phyloP scores from a whole-genome alignment of 2,888 invertebrate genomes.

The Chrysomela aeneicollis region DNA sequence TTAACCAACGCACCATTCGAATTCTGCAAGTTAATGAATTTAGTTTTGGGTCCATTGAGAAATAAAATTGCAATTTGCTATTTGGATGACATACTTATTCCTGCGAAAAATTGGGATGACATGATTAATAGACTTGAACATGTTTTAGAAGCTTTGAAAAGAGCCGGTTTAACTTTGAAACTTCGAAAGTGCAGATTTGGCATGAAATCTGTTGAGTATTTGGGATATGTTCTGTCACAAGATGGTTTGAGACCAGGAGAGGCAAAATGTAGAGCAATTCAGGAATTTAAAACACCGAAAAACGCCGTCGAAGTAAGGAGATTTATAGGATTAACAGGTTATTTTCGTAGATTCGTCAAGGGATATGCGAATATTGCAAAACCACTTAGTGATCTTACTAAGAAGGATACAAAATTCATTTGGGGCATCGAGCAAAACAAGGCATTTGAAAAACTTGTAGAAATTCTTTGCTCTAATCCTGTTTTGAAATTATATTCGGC shows the following conservation, averaged over 20 bases:
- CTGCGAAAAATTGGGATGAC: constrained; percentile 31
- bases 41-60: constrained; percentile 24
- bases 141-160: constrained; percentile 40
- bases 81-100: constrained; percentile 31
- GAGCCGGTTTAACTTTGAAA: constrained; percentile 50
- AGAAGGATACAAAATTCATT: constrained; percentile 35
- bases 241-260: constrained; percentile 27
- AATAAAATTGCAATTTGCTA: constrained; percentile 24
- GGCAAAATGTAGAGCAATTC: constrained; percentile 26
- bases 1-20: constrained; percentile 32
- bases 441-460: background rate
- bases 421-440: constrained; percentile 9
- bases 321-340: constrained; percentile 41
- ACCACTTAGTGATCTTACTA: constrained; percentile 21
- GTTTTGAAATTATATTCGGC: constrained; percentile 33
- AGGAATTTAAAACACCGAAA: constrained; percentile 29
- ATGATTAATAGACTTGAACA: constrained; percentile 41
- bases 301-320: constrained; percentile 32
- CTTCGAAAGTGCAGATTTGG: constrained; percentile 50
- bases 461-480: constrained; percentile 20
- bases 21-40: constrained; percentile 28
- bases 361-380: constrained; percentile 7
- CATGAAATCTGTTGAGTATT: constrained; percentile 25
- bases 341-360: constrained; percentile 39
- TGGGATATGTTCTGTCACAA: constrained; percentile 26